Conservation (phyloP, 2,797 vertebrate genomes). For the Phoxinus dragarum region DNA sequence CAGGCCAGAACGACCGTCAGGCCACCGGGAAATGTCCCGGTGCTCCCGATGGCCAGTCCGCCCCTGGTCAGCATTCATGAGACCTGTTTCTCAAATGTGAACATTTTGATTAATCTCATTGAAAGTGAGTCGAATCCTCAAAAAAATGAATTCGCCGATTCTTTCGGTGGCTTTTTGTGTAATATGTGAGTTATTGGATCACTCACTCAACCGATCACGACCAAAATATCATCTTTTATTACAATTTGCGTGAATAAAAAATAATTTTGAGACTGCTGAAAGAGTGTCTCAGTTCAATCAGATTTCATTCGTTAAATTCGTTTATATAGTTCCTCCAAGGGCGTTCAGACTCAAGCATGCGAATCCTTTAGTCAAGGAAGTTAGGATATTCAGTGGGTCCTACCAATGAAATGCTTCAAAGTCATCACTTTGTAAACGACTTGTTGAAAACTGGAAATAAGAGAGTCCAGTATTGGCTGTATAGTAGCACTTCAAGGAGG, state of each 20-base stretch:
- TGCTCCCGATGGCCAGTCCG: no score
- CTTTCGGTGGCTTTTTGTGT: background rate
- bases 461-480: background rate
- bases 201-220: background rate
- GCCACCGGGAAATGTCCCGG: no score
- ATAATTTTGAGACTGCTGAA: background rate
- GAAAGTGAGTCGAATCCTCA: background rate
- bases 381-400: background rate
- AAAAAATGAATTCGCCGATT: background rate
- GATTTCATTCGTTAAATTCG: background rate
- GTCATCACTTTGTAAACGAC: background rate
- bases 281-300: background rate
- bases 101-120: background rate
- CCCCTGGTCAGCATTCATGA: background rate
- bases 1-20: no score
- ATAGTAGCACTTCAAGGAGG: background rate
- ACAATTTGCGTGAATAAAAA: background rate
- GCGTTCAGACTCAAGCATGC: background rate
- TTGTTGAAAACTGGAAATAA: background rate
- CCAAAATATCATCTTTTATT: background rate
- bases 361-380: background rate
- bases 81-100: background rate
- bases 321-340: background rate
- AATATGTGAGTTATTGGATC: background rate
- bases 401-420: background rate